Evolutionary conservation across 2,113 vertebrate species (phyloP).

Genomic region (Dermatemys mawii): DNA sequence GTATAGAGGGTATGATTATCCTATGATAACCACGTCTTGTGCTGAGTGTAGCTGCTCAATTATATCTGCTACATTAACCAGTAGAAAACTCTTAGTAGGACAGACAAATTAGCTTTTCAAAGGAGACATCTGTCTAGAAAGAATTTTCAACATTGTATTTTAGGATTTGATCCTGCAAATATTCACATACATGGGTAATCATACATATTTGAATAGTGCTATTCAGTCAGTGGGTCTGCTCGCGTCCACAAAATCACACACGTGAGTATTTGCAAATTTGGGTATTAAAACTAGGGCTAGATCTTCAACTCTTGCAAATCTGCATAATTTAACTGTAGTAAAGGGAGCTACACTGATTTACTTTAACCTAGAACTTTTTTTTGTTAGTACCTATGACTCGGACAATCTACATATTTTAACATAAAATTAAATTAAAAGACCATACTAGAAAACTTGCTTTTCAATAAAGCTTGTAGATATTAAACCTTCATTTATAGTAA

Average conservation of each 20-base stretch:
- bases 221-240: background rate
- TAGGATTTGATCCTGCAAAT: background rate
- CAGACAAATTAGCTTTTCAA: background rate
- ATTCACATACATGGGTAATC: background rate
- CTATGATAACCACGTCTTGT: slow-evolving; percentile 14
- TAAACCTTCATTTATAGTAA: slow-evolving; percentile 26
- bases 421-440: background rate
- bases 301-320: background rate
- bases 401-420: background rate
- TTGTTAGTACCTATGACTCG: slow-evolving; percentile 13
- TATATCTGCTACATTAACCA: slow-evolving; percentile 33
- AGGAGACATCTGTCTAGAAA: background rate
- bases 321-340: background rate
- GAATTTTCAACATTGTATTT: background rate
- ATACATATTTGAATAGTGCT: background rate
- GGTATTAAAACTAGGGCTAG: background rate
- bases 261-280: background rate
- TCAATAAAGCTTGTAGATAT: slow-evolving; percentile 5
- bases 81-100: background rate
- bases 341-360: background rate
- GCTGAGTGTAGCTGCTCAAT: background rate
- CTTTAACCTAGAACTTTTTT: background rate
- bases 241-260: background rate
- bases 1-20: background rate
- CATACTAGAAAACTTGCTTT: background rate